Base-by-base conservation (phyloP, 2,797 vertebrate genomes). In the Kryptopterus vitreolus region DNA sequence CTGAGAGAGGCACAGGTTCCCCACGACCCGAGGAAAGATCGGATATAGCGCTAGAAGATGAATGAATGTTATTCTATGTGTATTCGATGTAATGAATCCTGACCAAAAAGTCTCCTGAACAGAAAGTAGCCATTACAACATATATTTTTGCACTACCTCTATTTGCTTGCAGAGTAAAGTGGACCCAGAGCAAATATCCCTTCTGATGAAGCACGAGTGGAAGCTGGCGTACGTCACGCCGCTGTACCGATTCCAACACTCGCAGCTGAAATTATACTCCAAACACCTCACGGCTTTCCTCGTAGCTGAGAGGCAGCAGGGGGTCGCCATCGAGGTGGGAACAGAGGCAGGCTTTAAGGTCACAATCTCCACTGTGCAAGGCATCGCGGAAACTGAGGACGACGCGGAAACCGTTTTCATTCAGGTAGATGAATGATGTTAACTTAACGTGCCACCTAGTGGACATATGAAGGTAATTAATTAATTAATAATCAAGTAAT, bases 141-240 rank as follows among this genome's bases (percentile, higher is more conserved):
- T 55, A 26, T 62, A 26, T 62, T 16, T 65, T 9, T 65, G 26
- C 18, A 6, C 22, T n/a, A n/a, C n/a, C n/a, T n/a, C n/a, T n/a
- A 18, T 18, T 71, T 46, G 38, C 81, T 1, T 31, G 71, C 62
- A 98, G 97, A 91, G 92, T 58, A 90, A 85, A 50, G 81, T 88
- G 7, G 91, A 92, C 48, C 87, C 90, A 0, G 91, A 92, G 80
- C 92, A 90, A 72, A 86, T 93, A 53, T 89, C 89, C 2, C 83
- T 95, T 0, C 81, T 98, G 38, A 87, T 96, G 77, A 91, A 92
- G 48, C 94, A 92, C 0, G 95, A 95, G 22, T 98, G 96, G 97
- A 92, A 91, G 50, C 85, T 98, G n/a, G 95, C 95, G 2, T 96
- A 96, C 9, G 93, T 97, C 77, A 98, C 95, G 0, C 98, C 98